phyloP scores from a whole-genome alignment of 2,888 invertebrate species.

The Eupithecia insigniata region DNA sequence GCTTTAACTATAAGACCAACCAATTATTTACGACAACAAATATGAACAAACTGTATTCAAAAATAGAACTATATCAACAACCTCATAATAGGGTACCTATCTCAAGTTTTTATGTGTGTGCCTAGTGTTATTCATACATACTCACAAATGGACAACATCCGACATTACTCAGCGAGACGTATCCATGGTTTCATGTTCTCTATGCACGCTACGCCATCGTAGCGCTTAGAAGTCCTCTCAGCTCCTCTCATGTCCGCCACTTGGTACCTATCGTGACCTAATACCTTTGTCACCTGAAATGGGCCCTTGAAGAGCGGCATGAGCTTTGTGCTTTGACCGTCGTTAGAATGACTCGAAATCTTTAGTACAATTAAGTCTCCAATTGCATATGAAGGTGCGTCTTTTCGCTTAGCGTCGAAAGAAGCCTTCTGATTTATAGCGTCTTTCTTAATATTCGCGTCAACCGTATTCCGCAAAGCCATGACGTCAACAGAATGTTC shows the following conservation, averaged over 20 bases:
- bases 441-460: slow-evolving; percentile 38
- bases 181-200: slow-evolving; percentile 34
- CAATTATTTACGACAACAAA: no score
- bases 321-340: slow-evolving; percentile 46
- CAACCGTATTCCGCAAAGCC: slow-evolving; percentile 32
- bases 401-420: slow-evolving; percentile 40
- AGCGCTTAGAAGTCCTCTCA: slow-evolving; percentile 35
- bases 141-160: slow-evolving; percentile 13
- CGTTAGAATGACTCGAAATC: slow-evolving; percentile 43
- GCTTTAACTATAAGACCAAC: no score
- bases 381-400: slow-evolving; percentile 32
- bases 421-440: slow-evolving; percentile 37
- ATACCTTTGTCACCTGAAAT: slow-evolving; percentile 40
- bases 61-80: no score
- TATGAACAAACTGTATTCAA: no score
- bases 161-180: slow-evolving; percentile 2
- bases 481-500: slow-evolving; percentile 25
- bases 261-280: slow-evolving; percentile 44
- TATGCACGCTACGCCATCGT: slow-evolving; percentile 35
- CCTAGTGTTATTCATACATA: background rate
- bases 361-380: slow-evolving; percentile 45
- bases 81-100: no score
- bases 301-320: slow-evolving; percentile 45
- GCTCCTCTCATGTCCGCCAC: slow-evolving; percentile 42
- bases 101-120: no score